Evolutionary conservation across 2,797 vertebrate genomes (phyloP).

Genomic region (Coilia nasus): DNA sequence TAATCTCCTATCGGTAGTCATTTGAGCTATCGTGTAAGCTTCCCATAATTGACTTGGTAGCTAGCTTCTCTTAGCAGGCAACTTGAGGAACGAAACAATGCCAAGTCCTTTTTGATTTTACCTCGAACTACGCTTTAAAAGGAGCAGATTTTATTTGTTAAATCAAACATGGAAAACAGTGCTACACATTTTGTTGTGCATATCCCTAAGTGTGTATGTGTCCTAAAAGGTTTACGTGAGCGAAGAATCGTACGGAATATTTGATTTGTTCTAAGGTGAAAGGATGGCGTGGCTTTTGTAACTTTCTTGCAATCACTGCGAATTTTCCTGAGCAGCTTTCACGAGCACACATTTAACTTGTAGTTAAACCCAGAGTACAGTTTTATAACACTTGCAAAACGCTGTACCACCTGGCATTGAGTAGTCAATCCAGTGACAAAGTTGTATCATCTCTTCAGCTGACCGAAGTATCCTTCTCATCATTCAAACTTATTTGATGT

Average conservation of each 20-base stretch:
- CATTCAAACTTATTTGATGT: background rate
- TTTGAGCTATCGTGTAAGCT: slow-evolving; percentile 5
- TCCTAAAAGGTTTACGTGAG: slow-evolving; percentile 23
- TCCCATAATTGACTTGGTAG: background rate
- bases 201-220: background rate
- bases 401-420: background rate
- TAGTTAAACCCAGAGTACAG: background rate
- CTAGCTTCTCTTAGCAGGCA: slow-evolving; percentile 1
- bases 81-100: slow-evolving; percentile 22
- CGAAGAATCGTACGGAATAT: slow-evolving; percentile 26
- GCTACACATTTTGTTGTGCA: background rate
- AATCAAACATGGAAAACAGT: background rate
- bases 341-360: background rate
- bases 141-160: background rate
- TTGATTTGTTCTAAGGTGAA: slow-evolving; percentile 5
- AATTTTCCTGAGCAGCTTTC: background rate
- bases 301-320: slow-evolving; percentile 12
- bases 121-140: background rate
- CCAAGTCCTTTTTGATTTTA: background rate
- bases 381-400: background rate
- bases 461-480: background rate
- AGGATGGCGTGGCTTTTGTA: slow-evolving; percentile 35
- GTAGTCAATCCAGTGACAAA: background rate
- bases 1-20: background rate
- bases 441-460: background rate